Percentiles rank a stretch among this genome's conserved stretches.
Conservation (phyloP, 2,113 vertebrate species). For the Peromyscus polionotus region DNA sequence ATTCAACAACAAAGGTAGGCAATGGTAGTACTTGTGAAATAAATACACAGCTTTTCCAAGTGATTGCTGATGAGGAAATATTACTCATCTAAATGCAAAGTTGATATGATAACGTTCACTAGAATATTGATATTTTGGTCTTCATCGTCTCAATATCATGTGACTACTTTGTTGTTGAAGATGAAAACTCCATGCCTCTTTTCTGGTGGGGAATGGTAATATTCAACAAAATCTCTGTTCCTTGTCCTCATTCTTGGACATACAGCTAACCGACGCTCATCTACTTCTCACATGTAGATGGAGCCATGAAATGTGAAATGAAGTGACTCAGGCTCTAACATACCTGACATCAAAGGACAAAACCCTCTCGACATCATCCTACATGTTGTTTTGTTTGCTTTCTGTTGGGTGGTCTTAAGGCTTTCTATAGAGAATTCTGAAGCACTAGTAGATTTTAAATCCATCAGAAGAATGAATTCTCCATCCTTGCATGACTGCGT, state of each 20-base stretch:
- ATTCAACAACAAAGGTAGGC: background rate
- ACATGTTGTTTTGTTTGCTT: background rate
- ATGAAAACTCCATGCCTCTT: conserved; percentile 27
- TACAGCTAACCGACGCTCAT: background rate
- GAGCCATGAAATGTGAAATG: background rate
- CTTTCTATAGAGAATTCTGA: background rate
- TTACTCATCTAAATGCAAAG: background rate
- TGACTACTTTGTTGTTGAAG: background rate
- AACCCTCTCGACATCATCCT: background rate
- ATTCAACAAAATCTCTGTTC: background rate
- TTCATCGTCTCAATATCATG: background rate
- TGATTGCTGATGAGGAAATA: background rate
- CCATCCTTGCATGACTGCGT: background rate
- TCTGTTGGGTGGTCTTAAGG: background rate
- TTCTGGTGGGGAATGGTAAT: background rate
- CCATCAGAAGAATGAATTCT: background rate
- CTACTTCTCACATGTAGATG: background rate
- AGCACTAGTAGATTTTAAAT: background rate
- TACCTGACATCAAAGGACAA: background rate
- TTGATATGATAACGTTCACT: background rate
- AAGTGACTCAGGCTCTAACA: background rate
- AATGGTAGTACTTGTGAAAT: background rate
- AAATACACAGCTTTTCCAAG: conserved; percentile 1
- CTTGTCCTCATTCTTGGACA: conserved; percentile 32
- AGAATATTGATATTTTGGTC: conserved; percentile 37